phyloP scores from a whole-genome alignment of 2,113 vertebrate genomes.

The Nibea coibor region DNA sequence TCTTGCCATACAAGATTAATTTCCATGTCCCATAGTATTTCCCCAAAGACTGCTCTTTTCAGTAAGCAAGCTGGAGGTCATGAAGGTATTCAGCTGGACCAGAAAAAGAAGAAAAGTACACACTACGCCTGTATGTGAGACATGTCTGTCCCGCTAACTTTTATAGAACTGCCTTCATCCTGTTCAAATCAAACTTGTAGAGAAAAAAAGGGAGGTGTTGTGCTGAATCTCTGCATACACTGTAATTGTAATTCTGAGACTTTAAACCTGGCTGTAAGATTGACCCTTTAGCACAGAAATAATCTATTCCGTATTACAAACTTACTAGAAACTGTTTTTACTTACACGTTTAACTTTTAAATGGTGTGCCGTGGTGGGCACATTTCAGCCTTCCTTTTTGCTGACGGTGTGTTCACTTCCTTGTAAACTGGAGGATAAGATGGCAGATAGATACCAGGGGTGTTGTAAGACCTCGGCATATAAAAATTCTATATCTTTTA shows the following conservation, averaged over 20 bases:
- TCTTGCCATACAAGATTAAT: slow-evolving; percentile 82
- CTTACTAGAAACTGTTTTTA: not conserved
- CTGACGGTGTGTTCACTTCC: not conserved
- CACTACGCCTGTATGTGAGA: too few species aligned
- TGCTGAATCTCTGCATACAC: not conserved
- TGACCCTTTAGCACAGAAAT: not conserved
- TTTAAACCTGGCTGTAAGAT: not conserved
- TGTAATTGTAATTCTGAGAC: not conserved
- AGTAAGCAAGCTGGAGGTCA: slow-evolving; percentile 78
- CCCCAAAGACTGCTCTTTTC: slow-evolving; percentile 80
- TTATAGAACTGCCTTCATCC: slow-evolving; percentile 25
- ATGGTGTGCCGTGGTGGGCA: not conserved
- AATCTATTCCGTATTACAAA: not conserved
- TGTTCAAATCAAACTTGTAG: not conserved
- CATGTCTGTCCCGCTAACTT: not conserved
- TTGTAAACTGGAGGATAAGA: not conserved
- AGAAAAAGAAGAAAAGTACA: slow-evolving; percentile 20
- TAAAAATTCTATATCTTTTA: slow-evolving; percentile 4
- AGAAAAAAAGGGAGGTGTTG: slow-evolving; percentile 52
- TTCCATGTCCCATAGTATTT: slow-evolving; percentile 80
- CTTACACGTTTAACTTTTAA: not conserved
- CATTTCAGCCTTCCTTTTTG: not conserved
- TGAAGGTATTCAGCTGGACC: slow-evolving; percentile 59
- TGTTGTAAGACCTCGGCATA: not conserved
- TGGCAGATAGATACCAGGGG: not conserved